Base-by-base conservation (phyloP, 2,888 invertebrate genomes). In the Augiades crinisus region DNA sequence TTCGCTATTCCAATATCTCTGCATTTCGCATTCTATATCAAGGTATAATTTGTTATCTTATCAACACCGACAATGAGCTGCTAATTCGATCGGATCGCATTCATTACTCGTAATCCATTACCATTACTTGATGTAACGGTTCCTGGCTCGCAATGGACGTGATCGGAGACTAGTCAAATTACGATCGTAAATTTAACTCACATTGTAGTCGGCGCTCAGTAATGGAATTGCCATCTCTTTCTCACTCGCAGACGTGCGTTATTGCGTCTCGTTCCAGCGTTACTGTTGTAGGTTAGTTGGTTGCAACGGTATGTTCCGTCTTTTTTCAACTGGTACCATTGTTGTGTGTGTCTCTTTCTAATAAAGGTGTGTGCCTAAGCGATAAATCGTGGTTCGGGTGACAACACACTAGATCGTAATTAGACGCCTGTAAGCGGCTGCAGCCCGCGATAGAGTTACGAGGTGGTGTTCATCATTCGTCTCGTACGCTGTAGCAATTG, bases 381-480 rank as follows among this genome's bases (percentile, higher is more conserved):
- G 61, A 75, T 81, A 80, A 80, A 80, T 81, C 62, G 61, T 55
- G 50, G 49, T 51, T 30, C 10, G 30, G 59, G 60, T 61, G 74
- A 73, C 77, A 70, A 68, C 70, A 67, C 67, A 71, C 73, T 74
- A 47, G 37, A 47, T 38, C 37, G 27, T 38, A 47, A 47, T 37
- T 14, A 30, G 66, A 71, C 30, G 63, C 57, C 76, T 75, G 79
- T 75, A 76, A 74, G 61, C 59, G 63, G 54, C 43, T 55, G 58
- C 60, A 63, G 65, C 65, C 67, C 66, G 60, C 65, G 63, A 67
- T 59, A 62, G 55, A 56, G 53, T 44, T 58, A 53, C 46, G 52
- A 40, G 44, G 50, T 54, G 51, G 56, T 56, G 52, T 47, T 30
- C 8, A 43, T 44, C 27, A 40, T 47, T 47, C 46, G 38, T 40